Percentiles rank a stretch among this genome's conserved stretches.
Conservation (phyloP, 2,113 vertebrate species). For the Sinocyclocheilus rhinocerous region DNA sequence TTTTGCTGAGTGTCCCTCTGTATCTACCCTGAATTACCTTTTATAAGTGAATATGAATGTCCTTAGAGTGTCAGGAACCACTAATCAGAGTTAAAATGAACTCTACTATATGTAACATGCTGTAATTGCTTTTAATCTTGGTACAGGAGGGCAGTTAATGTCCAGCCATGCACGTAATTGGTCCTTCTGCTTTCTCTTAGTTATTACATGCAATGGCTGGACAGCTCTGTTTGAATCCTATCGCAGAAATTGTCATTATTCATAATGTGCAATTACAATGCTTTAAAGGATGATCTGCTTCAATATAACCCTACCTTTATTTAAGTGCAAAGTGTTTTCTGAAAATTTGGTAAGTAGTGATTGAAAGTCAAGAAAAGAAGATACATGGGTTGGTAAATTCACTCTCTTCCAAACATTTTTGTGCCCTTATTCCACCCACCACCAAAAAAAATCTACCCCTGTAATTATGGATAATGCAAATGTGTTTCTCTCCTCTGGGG, state of each 20-base stretch:
- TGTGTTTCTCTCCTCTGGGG: background rate
- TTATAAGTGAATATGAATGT: constrained; percentile 18
- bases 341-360: background rate
- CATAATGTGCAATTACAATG: constrained; percentile 26
- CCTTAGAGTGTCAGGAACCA: constrained; percentile 6
- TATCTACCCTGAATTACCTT: background rate
- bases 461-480: constrained; percentile 31
- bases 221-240: constrained; percentile 13
- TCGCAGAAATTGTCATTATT: constrained; percentile 20
- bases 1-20: background rate
- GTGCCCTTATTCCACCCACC: background rate
- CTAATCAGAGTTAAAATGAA: constrained; percentile 28
- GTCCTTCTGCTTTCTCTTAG: constrained; percentile 36
- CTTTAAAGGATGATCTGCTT: constrained; percentile 8
- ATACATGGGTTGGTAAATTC: background rate
- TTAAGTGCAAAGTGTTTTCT: background rate
- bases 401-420: background rate
- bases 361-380: background rate
- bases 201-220: constrained; percentile 35
- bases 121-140: constrained; percentile 49
- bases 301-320: background rate
- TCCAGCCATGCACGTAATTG: constrained; percentile 51
- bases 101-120: constrained; percentile 20
- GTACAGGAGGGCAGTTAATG: constrained; percentile 36
- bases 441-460: background rate